These are phyloP conservation scores for Hemiprocne comata DNA, from an alignment of 2,113 vertebrate genomes.

Conservation along the genomic window DNA sequence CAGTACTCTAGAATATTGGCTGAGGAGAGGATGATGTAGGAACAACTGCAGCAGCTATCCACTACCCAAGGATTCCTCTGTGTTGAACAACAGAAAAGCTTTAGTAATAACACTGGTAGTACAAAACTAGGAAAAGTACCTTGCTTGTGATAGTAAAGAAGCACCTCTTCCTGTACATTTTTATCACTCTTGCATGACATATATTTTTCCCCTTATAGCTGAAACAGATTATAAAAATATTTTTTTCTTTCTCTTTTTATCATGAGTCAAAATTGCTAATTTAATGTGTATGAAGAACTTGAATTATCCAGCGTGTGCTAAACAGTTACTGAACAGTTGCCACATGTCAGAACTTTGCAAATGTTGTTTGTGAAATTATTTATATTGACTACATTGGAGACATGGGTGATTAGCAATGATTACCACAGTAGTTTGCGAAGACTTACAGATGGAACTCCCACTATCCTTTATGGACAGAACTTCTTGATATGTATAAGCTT, in stretches of 20 bases:
- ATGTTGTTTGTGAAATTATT: slow-evolving; percentile 65
- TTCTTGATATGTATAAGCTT: neutral
- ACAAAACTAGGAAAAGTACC: neutral
- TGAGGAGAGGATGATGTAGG: neutral
- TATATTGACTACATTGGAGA: slow-evolving; percentile 53
- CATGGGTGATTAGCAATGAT: slow-evolving; percentile 32
- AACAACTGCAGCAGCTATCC: neutral
- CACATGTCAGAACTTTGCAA: slow-evolving; percentile 56
- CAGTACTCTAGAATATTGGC: neutral
- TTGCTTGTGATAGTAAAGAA: neutral
- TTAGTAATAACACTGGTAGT: neutral
- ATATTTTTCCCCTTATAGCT: neutral
- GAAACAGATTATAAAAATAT: neutral
- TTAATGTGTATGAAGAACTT: slow-evolving; percentile 32
- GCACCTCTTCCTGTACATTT: neutral
- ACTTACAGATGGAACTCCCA: slow-evolving; percentile 62
- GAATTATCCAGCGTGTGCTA: slow-evolving; percentile 52
- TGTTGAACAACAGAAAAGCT: neutral
- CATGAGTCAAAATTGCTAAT: slow-evolving; percentile 57
- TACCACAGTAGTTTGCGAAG: neutral
- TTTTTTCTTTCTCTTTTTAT: neutral
- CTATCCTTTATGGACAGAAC: slow-evolving; percentile 28
- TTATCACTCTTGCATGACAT: neutral
- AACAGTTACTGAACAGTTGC: slow-evolving; percentile 54
- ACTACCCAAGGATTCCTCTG: neutral